Percentiles rank a stretch among this genome's conserved stretches.
These are phyloP conservation scores for Podarcis muralis DNA, from an alignment of 2,113 vertebrate species.

Conservation along the genomic window DNA sequence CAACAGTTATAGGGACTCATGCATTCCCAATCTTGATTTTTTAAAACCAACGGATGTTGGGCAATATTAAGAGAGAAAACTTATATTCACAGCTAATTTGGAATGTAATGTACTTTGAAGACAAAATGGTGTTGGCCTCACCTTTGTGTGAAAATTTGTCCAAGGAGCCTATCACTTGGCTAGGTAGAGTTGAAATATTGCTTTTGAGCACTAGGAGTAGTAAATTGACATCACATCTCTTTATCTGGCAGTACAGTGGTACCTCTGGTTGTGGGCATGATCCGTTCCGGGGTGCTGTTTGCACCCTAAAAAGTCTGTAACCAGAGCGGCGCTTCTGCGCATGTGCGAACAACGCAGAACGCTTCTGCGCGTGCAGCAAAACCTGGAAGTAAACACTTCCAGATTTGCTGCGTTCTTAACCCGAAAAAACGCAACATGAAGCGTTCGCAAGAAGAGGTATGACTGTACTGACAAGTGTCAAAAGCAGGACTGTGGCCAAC, in stretches of 20 bases:
- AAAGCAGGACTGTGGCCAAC: neutral
- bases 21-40: neutral
- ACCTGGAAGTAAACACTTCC: too few species aligned
- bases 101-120: neutral
- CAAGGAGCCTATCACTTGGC: neutral
- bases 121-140: neutral
- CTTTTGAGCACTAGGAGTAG: neutral
- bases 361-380: too few species aligned
- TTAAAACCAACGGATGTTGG: neutral
- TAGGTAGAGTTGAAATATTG: neutral
- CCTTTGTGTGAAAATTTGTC: neutral
- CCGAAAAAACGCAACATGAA: too few species aligned
- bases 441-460: too few species aligned
- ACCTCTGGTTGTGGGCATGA: too few species aligned
- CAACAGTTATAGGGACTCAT: neutral
- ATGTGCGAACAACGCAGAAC: too few species aligned
- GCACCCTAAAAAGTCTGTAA: too few species aligned
- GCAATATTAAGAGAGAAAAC: neutral
- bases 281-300: too few species aligned
- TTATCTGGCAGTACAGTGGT: slow-evolving; percentile 1
- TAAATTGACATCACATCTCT: neutral
- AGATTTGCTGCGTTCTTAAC: too few species aligned
- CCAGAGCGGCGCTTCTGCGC: too few species aligned
- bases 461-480: slow-evolving; percentile 6
- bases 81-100: neutral